Evolutionary conservation across 2,113 vertebrate genomes (phyloP).

Genomic region (Orientallactaga bullata): DNA sequence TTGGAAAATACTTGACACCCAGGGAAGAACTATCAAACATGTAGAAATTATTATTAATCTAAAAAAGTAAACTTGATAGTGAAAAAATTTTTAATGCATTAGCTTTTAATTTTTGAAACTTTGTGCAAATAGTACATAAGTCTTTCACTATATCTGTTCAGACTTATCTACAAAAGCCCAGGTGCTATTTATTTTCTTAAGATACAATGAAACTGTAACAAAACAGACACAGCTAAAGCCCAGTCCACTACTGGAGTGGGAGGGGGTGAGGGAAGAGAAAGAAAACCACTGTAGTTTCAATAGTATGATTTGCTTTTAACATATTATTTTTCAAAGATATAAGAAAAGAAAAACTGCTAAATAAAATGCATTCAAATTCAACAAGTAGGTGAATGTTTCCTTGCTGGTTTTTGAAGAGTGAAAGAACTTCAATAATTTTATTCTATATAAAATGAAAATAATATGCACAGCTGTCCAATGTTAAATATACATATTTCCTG

Average conservation of each 20-base stretch:
- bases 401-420: conserved; percentile 1
- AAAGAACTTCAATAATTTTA: neutral
- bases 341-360: conserved; percentile 3
- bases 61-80: conserved; percentile 30
- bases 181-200: conserved; percentile 51
- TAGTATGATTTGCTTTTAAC: neutral
- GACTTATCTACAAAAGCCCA: neutral
- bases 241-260: neutral
- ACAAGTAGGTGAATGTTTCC: neutral
- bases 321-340: conserved; percentile 35
- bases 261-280: too few species aligned
- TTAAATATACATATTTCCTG: conserved; percentile 2
- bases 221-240: neutral
- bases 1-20: neutral
- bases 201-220: neutral
- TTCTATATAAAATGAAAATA: neutral
- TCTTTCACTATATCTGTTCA: conserved; percentile 1
- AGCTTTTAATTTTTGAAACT: conserved; percentile 43
- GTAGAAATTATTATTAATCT: neutral
- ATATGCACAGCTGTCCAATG: neutral
- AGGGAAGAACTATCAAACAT: neutral
- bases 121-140: neutral
- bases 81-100: neutral
- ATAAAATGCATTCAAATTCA: conserved; percentile 38
- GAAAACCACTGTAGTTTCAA: neutral